A percentile compares a stretch with the other conserved stretches of the same genome.
Evolutionary conservation across 2,797 vertebrate genomes (phyloP).

Genomic region (Myotis pilosus): DNA sequence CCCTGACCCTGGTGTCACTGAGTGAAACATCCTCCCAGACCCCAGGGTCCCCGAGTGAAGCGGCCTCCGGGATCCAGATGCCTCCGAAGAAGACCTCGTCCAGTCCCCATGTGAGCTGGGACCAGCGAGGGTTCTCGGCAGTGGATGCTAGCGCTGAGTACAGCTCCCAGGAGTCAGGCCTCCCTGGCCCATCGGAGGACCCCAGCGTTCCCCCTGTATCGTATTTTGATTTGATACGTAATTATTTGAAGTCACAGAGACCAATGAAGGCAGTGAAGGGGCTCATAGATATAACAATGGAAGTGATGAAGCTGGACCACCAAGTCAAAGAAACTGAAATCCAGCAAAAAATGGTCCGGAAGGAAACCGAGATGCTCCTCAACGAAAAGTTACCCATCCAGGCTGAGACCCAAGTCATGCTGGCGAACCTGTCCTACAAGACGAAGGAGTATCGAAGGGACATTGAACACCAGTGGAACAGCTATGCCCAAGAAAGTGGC

Average conservation of each 20-base stretch:
- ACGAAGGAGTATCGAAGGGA: background rate
- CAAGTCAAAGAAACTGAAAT: background rate
- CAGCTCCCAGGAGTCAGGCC: background rate
- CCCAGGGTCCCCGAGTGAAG: accelerated
- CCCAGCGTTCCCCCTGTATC: background rate
- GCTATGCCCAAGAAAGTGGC: accelerated
- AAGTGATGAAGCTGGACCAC: background rate
- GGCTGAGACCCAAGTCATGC: background rate
- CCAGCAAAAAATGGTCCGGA: background rate
- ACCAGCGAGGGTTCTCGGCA: background rate
- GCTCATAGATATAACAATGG: background rate
- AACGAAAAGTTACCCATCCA: background rate
- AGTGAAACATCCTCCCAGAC: background rate
- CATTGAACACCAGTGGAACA: background rate
- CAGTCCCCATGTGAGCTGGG: background rate
- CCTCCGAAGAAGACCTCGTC: accelerated
- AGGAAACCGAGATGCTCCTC: background rate
- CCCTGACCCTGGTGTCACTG: background rate
- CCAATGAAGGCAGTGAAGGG: background rate
- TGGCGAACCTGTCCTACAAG: background rate
- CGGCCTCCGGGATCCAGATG: accelerated
- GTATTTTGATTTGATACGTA: background rate
- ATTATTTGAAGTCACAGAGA: background rate
- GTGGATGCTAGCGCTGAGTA: background rate
- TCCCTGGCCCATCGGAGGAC: background rate